These are phyloP conservation scores for Tortrix viridana DNA, from an alignment of 2,888 invertebrate species.

Conservation along the genomic window DNA sequence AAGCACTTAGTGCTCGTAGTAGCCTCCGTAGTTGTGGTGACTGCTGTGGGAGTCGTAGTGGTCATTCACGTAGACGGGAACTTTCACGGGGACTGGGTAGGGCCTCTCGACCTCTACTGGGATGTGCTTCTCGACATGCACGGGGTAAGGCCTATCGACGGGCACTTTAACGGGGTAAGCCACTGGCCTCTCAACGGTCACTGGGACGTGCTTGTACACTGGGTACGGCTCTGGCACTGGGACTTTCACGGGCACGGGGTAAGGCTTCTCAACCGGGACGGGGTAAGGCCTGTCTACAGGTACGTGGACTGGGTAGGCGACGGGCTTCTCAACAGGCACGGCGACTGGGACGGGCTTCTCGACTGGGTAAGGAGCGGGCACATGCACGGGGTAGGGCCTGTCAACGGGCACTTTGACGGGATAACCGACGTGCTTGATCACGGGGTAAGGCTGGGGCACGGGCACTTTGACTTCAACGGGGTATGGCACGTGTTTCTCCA, in stretches of 20 bases:
- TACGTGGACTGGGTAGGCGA: slow-evolving; percentile 85
- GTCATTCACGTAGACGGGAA: slow-evolving; percentile 68
- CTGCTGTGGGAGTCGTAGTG: slow-evolving; percentile 44
- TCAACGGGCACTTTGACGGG: slow-evolving; percentile 89
- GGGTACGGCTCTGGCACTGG: slow-evolving; percentile 85
- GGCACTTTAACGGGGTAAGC: slow-evolving; percentile 87
- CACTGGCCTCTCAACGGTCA: slow-evolving; percentile 85
- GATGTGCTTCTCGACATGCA: slow-evolving; percentile 77
- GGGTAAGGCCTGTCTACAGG: slow-evolving; percentile 86
- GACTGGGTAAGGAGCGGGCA: slow-evolving; percentile 84
- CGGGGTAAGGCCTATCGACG: slow-evolving; percentile 87
- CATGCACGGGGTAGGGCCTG: slow-evolving; percentile 88
- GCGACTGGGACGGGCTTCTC: slow-evolving; percentile 86
- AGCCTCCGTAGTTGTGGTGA: slow-evolving; percentile 56
- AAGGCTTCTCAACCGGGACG: slow-evolving; percentile 80
- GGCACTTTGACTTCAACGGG: slow-evolving; percentile 90
- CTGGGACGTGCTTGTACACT: slow-evolving; percentile 87
- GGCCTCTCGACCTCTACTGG: slow-evolving; percentile 82
- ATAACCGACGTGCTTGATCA: slow-evolving; percentile 85
- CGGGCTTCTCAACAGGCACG: slow-evolving; percentile 86
- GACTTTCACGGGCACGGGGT: slow-evolving; percentile 83
- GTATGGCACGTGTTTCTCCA: slow-evolving; percentile 89
- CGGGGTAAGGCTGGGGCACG: slow-evolving; percentile 90
- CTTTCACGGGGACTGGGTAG: slow-evolving; percentile 83
- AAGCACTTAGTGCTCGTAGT: slow-evolving; percentile 72